phyloP scores from a whole-genome alignment of 2,888 invertebrate species.

The Anthrax anthrax region DNA sequence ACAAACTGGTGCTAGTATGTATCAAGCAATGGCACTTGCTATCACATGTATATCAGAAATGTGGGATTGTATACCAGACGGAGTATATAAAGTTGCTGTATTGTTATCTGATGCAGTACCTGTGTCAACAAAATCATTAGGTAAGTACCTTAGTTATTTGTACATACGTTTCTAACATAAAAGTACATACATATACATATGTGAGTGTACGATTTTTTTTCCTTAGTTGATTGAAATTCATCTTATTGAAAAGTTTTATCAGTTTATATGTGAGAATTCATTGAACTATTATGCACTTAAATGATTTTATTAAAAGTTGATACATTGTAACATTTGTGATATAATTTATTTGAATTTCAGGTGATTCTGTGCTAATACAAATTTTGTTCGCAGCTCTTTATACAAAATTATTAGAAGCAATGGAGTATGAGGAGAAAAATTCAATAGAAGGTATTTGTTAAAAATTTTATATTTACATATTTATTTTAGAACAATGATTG shows the following conservation, averaged over 20 bases:
- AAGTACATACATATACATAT: no score
- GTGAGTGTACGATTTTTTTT: no score
- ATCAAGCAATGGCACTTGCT: constrained; percentile 63
- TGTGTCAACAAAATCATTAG: constrained; percentile 52
- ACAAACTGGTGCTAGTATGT: constrained; percentile 63
- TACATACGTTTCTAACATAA: no score
- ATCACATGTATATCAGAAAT: constrained; percentile 54
- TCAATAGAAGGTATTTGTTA: not conserved
- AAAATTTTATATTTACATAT: not conserved
- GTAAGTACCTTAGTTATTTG: constrained; percentile 11
- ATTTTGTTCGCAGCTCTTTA: constrained; percentile 54
- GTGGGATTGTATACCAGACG: constrained; percentile 50
- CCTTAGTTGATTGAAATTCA: no score
- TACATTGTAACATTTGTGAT: no score
- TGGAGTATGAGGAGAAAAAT: constrained; percentile 23
- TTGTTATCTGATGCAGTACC: constrained; percentile 56
- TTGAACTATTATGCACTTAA: no score
- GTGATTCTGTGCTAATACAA: constrained; percentile 54
- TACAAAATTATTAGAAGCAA: constrained; percentile 44
- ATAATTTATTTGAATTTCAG: constrained; percentile 11
- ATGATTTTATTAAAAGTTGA: no score
- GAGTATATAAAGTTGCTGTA: constrained; percentile 41
- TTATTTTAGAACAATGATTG: no score
- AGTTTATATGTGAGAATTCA: no score
- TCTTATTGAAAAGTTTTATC: no score